Evolutionary conservation across 2,113 vertebrate genomes (phyloP), one percentile per base, ranked within the genome.

Genomic region (Anoura caudifer): DNA sequence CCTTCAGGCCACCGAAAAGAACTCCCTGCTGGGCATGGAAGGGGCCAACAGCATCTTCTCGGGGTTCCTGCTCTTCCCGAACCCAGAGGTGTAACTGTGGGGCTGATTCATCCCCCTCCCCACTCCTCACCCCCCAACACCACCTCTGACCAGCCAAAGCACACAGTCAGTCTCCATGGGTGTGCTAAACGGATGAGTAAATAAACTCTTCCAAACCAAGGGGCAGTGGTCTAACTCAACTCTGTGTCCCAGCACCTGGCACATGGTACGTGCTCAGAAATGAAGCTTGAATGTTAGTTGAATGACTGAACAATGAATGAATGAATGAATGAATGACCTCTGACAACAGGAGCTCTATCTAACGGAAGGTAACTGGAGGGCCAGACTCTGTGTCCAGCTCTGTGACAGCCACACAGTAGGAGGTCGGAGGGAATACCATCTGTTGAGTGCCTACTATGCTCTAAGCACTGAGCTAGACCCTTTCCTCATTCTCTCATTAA

Each of bases 11-110:
- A 98, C 98, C 0, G 98, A 98, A 0, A 96, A 97, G 95, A 99
- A 98, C 61, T 70, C 81, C 0, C 4, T 99, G n/a, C 38, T 99
- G 59, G 98, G 98, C 11, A 79, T 97, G 0, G 98, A 98, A 1
- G 98, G 99, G 0, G 98, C 98, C 0, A 99, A 99, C 85, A 99
- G 98, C 95, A 98, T 98, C 45, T 99, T 99, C 96, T 98, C 99
- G 0, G 99, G 99, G 5, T 99, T 99, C 93, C 96, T 99, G 38
- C 97, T 99, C 82, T 99, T 98, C 96, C 98, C 99, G 0, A 94
- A 95, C 0, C 2, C 3, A 56, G 98, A 98, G 45, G 70, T 2
- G 0, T 94, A 43, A 97, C 88, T 13, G 12, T 4, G 24, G 41
- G 12, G 12, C 69, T 5, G 16, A 79, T 2, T 13, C 67, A 17